These are phyloP conservation scores for Drosophila grimshawi DNA, from an alignment of 1,140 invertebrate species.

Conservation along the genomic window DNA sequence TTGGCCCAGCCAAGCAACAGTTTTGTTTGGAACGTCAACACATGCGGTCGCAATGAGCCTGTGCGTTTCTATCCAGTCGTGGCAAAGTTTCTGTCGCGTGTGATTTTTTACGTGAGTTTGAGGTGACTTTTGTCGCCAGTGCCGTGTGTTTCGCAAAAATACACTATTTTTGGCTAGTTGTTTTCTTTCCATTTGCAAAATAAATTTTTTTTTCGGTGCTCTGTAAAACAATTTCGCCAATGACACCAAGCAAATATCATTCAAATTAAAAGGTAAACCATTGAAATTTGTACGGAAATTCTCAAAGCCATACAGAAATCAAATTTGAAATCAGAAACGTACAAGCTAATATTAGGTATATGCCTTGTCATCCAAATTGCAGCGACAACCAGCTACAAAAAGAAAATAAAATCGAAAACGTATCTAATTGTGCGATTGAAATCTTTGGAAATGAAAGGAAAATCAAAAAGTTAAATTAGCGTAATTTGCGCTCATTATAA, in stretches of 20 bases:
- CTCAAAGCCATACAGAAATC: not conserved
- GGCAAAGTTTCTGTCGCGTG: constrained; percentile 37
- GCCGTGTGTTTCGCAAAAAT: not conserved
- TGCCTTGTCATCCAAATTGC: constrained; percentile 26
- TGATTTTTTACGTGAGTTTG: constrained; percentile 43
- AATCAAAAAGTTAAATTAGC: constrained; percentile 53
- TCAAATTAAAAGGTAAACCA: constrained; percentile 8
- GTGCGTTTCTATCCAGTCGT: constrained; percentile 5
- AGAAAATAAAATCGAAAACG: constrained; percentile 26
- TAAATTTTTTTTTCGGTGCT: constrained; percentile 6
- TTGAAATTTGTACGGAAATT: not conserved
- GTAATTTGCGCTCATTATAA: constrained; percentile 72
- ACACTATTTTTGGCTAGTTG: not conserved
- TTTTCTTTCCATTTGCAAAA: not conserved
- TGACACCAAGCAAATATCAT: not conserved
- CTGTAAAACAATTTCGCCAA: not conserved
- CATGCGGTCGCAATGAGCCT: constrained; percentile 62
- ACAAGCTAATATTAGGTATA: not conserved
- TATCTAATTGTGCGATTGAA: not conserved
- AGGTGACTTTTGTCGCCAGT: constrained; percentile 1
- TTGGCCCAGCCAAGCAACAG: constrained; percentile 57
- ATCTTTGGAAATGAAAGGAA: constrained; percentile 19
- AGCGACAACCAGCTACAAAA: constrained; percentile 40
- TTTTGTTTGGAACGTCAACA: constrained; percentile 80
- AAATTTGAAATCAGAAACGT: not conserved